These are phyloP conservation scores for Epinephelus lanceolatus DNA, from an alignment of 2,113 vertebrate genomes.

Conservation along the genomic window DNA sequence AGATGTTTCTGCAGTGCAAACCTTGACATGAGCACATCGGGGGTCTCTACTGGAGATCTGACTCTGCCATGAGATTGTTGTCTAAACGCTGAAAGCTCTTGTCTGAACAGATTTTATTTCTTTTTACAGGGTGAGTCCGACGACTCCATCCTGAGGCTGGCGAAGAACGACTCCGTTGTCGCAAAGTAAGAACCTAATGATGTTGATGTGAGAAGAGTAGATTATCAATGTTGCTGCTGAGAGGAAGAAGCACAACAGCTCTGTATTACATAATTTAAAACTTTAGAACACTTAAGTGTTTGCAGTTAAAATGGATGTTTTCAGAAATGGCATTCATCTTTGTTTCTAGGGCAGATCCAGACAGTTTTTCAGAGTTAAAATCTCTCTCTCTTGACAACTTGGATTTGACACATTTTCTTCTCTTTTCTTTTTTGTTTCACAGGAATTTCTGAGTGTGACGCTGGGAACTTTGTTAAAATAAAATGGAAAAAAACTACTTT, in stretches of 20 bases:
- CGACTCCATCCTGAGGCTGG: slow-evolving; percentile 94
- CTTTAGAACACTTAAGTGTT: not conserved
- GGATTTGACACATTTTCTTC: not conserved
- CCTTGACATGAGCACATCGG: not conserved
- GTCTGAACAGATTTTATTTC: not conserved
- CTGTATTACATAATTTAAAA: not conserved
- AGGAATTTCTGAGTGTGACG: slow-evolving; percentile 85
- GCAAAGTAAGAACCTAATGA: slow-evolving; percentile 86
- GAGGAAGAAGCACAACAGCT: not conserved
- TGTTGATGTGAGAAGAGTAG: too few relatives aligned
- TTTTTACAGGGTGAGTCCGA: slow-evolving; percentile 91
- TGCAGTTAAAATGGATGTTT: not conserved
- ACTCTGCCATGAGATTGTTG: accelerated
- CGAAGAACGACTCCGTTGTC: slow-evolving; percentile 90
- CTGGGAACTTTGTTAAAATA: slow-evolving; percentile 83
- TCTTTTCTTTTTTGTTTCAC: slow-evolving; percentile 42
- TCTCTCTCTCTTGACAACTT: not conserved
- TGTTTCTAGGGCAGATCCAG: not conserved
- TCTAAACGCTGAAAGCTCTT: not conserved
- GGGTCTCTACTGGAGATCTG: not conserved
- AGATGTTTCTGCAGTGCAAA: not conserved
- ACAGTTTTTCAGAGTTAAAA: not conserved
- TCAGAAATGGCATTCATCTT: not conserved
- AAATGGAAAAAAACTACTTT: slow-evolving; percentile 62
- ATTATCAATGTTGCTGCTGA: not conserved